Evolutionary conservation across 2,113 vertebrate genomes (phyloP).

Genomic region (Stercorarius parasiticus): DNA sequence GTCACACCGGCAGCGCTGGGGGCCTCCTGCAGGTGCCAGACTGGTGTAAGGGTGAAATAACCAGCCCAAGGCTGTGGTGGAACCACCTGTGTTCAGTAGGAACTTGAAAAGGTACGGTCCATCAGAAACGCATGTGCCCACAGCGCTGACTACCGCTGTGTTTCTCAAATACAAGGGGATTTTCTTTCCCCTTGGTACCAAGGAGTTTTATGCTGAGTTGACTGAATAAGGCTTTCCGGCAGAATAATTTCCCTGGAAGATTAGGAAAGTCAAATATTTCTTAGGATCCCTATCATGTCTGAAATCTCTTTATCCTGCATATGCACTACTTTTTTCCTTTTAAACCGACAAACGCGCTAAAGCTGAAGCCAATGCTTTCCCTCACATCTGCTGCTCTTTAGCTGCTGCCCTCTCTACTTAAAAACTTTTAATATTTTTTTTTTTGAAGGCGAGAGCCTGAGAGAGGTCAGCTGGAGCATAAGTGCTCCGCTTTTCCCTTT

Average conservation of each 20-base stretch:
- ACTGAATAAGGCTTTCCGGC: not conserved
- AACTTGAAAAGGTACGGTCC: not conserved
- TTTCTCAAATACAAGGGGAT: not conserved
- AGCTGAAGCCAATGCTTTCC: not conserved
- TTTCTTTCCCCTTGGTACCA: not conserved
- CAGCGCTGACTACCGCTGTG: not conserved
- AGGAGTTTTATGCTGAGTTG: not conserved
- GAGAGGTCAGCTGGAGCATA: slow-evolving; percentile 72
- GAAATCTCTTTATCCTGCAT: slow-evolving; percentile 6
- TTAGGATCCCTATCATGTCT: slow-evolving; percentile 11
- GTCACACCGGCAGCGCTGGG: not conserved
- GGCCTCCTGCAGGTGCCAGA: not conserved
- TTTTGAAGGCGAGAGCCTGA: not conserved
- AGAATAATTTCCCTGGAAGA: slow-evolving; percentile 18
- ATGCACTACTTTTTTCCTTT: not conserved
- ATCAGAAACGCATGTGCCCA: not conserved
- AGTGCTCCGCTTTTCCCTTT: slow-evolving; percentile 71
- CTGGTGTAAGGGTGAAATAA: not conserved
- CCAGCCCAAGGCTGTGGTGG: not conserved
- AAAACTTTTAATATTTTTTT: not conserved
- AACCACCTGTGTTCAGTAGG: not conserved
- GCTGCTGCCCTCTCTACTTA: not conserved
- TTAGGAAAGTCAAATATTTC: slow-evolving; percentile 36
- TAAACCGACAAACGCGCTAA: not conserved
- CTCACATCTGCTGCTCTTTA: slow-evolving; percentile 51